Conservation (phyloP, 2,888 invertebrate species). For the Nephrotoma appendiculata region DNA sequence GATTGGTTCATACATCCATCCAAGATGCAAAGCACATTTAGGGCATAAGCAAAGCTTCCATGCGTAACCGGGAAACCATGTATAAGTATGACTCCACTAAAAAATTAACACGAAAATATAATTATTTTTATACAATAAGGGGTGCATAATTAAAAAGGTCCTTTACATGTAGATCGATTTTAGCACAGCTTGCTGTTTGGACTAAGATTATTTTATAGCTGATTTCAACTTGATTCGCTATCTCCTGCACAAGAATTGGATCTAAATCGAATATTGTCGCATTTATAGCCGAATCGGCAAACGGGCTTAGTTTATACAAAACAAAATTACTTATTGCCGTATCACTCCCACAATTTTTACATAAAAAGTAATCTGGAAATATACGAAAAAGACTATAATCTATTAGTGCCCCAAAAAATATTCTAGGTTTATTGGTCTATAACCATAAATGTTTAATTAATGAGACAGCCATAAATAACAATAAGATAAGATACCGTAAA, state of each 20-base stretch:
- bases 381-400: neutral
- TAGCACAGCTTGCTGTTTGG: slow-evolving; percentile 39
- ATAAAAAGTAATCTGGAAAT: slow-evolving; percentile 37
- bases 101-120: slow-evolving; percentile 13
- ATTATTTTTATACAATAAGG: neutral
- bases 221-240: slow-evolving; percentile 40
- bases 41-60: slow-evolving; percentile 48
- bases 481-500: neutral
- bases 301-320: slow-evolving; percentile 37
- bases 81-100: slow-evolving; percentile 40
- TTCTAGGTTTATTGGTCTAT: neutral
- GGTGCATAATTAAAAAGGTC: neutral
- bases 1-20: slow-evolving; percentile 43
- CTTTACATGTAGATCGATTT: slow-evolving; percentile 25
- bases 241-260: slow-evolving; percentile 39
- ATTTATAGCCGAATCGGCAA: slow-evolving; percentile 33
- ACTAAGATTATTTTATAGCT: slow-evolving; percentile 38
- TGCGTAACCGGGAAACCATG: slow-evolving; percentile 51
- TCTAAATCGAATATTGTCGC: slow-evolving; percentile 37
- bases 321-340: slow-evolving; percentile 39
- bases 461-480: neutral
- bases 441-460: neutral
- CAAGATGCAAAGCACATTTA: slow-evolving; percentile 43
- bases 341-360: slow-evolving; percentile 44
- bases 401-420: neutral